These are phyloP conservation scores for Neodontobutis hainanensis DNA, from an alignment of 2,113 vertebrate species.

Conservation along the genomic window DNA sequence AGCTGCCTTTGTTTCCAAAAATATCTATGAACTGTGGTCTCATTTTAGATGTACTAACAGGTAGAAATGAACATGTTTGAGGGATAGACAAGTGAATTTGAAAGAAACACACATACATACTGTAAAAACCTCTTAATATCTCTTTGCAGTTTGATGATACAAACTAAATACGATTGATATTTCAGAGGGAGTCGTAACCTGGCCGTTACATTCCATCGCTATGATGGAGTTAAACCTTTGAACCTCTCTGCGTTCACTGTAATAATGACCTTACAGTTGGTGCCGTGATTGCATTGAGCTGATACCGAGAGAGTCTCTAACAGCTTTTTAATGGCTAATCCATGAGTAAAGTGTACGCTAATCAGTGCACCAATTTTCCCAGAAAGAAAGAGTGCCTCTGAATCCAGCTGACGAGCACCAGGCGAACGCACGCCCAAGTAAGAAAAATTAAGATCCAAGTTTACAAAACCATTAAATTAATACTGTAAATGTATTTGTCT, in stretches of 20 bases:
- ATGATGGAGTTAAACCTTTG: slow-evolving; percentile 69
- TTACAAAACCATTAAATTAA: no score
- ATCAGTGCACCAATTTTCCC: slow-evolving; percentile 71
- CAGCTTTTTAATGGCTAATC: slow-evolving; percentile 82
- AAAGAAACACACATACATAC: no score
- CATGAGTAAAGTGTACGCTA: slow-evolving; percentile 77
- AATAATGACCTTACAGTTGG: slow-evolving; percentile 74
- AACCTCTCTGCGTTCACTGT: slow-evolving; percentile 66
- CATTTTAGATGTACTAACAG: slow-evolving; percentile 27
- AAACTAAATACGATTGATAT: slow-evolving; percentile 53
- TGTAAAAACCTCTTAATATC: slow-evolving; percentile 59
- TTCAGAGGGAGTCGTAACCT: slow-evolving; percentile 65
- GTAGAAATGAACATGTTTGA: slow-evolving; percentile 24
- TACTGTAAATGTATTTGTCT: no score
- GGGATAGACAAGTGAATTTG: slow-evolving; percentile 43
- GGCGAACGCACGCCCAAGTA: slow-evolving; percentile 53
- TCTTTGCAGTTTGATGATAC: slow-evolving; percentile 46
- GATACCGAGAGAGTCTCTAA: slow-evolving; percentile 71
- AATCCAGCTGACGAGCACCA: slow-evolving; percentile 51
- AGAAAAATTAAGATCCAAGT: no score
- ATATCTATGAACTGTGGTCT: slow-evolving; percentile 35
- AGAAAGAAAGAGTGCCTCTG: slow-evolving; percentile 63
- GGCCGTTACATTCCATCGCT: slow-evolving; percentile 57
- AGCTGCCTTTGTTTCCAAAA: slow-evolving; percentile 43
- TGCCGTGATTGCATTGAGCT: slow-evolving; percentile 68